A percentile compares a stretch with the other conserved stretches of the same genome.
phyloP scores from a whole-genome alignment of 2,888 invertebrate genomes.

The Resseliella maxima region DNA sequence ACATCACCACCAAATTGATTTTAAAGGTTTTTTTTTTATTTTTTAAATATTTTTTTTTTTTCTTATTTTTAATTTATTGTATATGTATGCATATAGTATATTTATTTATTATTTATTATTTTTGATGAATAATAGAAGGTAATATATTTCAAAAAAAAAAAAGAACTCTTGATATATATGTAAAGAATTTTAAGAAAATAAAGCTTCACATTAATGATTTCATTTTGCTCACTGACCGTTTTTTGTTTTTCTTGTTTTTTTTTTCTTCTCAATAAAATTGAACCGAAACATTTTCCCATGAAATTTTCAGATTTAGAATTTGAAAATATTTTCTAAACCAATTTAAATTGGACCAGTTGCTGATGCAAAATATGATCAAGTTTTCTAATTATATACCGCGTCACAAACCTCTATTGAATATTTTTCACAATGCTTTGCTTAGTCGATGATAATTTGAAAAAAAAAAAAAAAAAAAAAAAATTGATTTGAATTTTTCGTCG shows the following conservation, averaged over 20 bases:
- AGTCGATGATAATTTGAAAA: no score
- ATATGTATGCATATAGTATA: slow-evolving; percentile 36
- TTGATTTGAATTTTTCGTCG: no score
- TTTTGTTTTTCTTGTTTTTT: neutral
- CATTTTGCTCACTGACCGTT: slow-evolving; percentile 50
- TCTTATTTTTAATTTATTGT: neutral
- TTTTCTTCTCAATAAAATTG: neutral
- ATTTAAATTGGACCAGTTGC: no score
- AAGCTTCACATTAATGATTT: neutral
- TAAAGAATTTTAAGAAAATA: neutral
- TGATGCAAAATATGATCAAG: neutral
- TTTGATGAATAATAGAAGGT: neutral
- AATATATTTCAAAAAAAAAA: slow-evolving; percentile 5
- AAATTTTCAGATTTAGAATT: no score
- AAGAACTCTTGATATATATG: neutral
- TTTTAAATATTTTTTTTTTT: neutral
- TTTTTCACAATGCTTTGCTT: no score
- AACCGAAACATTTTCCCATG: slow-evolving; percentile 31
- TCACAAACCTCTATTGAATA: no score
- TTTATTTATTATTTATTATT: neutral
- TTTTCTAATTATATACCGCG: no score
- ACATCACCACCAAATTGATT: slow-evolving; percentile 29
- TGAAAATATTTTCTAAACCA: no score
- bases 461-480: no score
- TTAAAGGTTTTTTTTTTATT: neutral